A percentile compares a stretch with the other conserved stretches of the same genome.
phyloP scores from a whole-genome alignment of 2,113 vertebrate species.

The Vidua chalybeata region DNA sequence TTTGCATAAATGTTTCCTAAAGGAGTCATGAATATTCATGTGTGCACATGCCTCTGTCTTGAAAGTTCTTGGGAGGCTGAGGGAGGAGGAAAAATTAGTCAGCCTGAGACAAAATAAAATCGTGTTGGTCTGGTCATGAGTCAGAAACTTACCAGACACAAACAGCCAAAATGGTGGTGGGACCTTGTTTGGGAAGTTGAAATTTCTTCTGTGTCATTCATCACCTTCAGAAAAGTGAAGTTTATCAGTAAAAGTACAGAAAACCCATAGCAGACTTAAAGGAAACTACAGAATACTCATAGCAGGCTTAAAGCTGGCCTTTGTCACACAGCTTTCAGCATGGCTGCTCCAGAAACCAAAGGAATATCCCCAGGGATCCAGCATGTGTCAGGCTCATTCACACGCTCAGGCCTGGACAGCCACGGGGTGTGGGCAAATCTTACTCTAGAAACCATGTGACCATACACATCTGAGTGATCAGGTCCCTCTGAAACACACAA shows the following conservation, averaged over 20 bases:
- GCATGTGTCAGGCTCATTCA: not conserved
- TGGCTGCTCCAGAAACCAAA: not conserved
- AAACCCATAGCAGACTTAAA: not conserved
- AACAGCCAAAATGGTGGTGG: not conserved
- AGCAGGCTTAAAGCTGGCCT: not conserved
- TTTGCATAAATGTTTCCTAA: constrained; percentile 55
- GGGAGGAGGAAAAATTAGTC: not conserved
- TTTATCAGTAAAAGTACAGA: not conserved
- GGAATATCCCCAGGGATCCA: not conserved
- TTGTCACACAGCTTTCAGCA: not conserved
- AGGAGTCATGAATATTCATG: constrained; percentile 42
- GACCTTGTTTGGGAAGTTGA: not conserved
- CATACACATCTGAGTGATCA: not conserved
- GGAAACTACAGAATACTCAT: not conserved
- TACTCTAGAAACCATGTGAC: not conserved
- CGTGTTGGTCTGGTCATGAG: not conserved
- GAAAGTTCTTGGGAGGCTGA: not conserved
- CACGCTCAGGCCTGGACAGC: not conserved
- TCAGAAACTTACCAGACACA: not conserved
- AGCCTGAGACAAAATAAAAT: constrained; percentile 3
- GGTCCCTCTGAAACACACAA: not conserved
- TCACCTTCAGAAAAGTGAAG: not conserved
- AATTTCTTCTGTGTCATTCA: not conserved
- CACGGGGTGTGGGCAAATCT: rapidly evolving
- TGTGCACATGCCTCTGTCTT: not conserved